A percentile compares a stretch with the other conserved stretches of the same genome.
These are phyloP conservation scores for Acomys russatus DNA, from an alignment of 2,797 vertebrate genomes.

Conservation along the genomic window DNA sequence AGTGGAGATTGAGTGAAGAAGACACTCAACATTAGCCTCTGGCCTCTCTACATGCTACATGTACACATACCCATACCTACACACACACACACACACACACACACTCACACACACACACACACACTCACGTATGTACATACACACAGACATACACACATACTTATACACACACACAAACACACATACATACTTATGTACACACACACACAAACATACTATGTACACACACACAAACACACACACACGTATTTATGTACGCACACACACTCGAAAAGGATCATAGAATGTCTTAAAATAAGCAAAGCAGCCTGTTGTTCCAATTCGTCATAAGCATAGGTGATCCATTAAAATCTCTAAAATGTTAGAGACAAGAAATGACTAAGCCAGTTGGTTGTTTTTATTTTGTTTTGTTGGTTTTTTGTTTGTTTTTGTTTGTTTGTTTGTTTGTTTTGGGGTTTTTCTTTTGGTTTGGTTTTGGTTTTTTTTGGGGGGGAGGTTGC, in stretches of 20 bases:
- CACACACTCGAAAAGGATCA: background rate
- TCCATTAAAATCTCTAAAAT: slow-evolving; percentile 20
- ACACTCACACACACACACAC: background rate
- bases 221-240: background rate
- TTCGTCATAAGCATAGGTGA: background rate
- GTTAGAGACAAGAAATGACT: background rate
- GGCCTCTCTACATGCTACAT: background rate
- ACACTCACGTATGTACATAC: background rate
- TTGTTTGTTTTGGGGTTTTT: no score
- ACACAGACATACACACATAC: background rate
- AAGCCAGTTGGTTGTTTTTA: background rate
- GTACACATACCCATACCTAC: background rate
- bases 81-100: background rate
- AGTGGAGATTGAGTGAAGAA: background rate
- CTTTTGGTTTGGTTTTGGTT: no score
- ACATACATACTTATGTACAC: background rate
- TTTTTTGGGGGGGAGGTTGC: no score
- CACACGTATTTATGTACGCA: background rate
- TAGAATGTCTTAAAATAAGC: slow-evolving; percentile 45
- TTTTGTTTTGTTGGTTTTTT: no score
- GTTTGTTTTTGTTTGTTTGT: no score
- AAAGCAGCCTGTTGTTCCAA: slow-evolving; percentile 43
- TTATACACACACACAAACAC: background rate
- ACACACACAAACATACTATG: background rate
- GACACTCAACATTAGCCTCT: background rate